phyloP scores from a whole-genome alignment of 2,888 invertebrate genomes.

The Azorinus chamasolen region DNA sequence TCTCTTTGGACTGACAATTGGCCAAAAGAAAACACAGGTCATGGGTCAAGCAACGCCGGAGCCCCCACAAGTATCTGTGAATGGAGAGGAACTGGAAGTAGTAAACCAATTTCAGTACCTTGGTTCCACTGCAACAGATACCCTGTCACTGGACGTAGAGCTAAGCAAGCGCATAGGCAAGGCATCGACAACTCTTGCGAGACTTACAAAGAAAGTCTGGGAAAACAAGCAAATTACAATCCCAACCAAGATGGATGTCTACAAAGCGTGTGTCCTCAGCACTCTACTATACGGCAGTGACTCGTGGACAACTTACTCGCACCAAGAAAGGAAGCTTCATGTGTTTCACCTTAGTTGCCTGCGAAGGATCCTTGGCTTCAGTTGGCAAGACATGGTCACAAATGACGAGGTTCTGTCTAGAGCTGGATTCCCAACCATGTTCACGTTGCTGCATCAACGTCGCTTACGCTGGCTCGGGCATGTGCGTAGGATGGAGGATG shows the following conservation, averaged over 20 bases:
- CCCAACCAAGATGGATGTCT: no score
- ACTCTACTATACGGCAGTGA: no score
- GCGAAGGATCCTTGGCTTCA: background rate
- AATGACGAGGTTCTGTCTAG: no score
- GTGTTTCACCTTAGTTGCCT: background rate
- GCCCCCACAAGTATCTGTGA: background rate
- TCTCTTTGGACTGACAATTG: background rate
- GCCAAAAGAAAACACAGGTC: background rate
- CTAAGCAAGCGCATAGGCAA: background rate
- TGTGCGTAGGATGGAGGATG: no score
- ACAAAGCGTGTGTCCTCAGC: no score
- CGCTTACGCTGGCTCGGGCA: background rate
- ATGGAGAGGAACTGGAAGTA: conserved; percentile 3
- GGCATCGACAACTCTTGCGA: background rate
- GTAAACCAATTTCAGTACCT: no score
- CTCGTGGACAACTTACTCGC: no score
- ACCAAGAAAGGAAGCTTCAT: background rate
- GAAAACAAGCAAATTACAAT: background rate
- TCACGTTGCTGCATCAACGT: no score
- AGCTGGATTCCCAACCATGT: no score
- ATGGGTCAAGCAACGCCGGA: background rate
- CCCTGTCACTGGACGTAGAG: no score
- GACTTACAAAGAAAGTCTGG: background rate
- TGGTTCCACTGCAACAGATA: no score
- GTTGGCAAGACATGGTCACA: no score